Evolutionary conservation across 1,140 invertebrate species (phyloP), one percentile per base, ranked within the genome.

Genomic region (Agrypnia vestita): DNA sequence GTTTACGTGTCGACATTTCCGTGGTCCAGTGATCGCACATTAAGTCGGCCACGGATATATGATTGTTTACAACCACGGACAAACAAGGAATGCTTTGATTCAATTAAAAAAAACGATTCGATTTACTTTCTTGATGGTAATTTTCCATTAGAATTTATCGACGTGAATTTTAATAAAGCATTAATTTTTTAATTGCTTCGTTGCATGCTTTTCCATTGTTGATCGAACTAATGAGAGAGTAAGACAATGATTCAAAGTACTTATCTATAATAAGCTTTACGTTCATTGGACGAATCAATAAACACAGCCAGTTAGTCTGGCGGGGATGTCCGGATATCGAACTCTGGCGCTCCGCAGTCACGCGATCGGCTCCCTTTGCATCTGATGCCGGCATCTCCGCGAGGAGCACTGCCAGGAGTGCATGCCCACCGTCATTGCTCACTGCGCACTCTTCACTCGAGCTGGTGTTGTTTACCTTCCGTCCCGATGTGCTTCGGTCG

Each of bases 341-440:
- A 71, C 72, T 47, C 49, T 51, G 74, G 46, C 17, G 56, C 35
- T 67, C 72, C 12, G 49, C 17, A 51, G 77, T 82, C 80, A 82
- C 80, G 80, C 80, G 64, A 82, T 79, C 80, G 80, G 80, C 72
- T 17, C 49, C 55, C 73, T 78, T 79, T 82, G 78, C 71, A 67
- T 76, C 75, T 67, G 53, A 12, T 25, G 25, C 11, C 59, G 61
- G 79, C 51, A 69, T 69, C 64, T 69, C 64, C n/a, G 3, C 21
- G 61, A 19, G 49, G 17, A 10, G 51, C 11, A 72, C 19, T 73
- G 47, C 44, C 17, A n/a, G 19, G 61, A 11, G 17, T 62, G 61
- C 25, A 62, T 62, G 25, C 10, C 61, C 61, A 62, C 46, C 21
- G 64, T 69, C 43, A 47, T n/a, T 15, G 44, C n/a, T 51, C 11